Base-by-base conservation (phyloP, 1,140 invertebrate genomes). In the Sweltsa coloradensis region DNA sequence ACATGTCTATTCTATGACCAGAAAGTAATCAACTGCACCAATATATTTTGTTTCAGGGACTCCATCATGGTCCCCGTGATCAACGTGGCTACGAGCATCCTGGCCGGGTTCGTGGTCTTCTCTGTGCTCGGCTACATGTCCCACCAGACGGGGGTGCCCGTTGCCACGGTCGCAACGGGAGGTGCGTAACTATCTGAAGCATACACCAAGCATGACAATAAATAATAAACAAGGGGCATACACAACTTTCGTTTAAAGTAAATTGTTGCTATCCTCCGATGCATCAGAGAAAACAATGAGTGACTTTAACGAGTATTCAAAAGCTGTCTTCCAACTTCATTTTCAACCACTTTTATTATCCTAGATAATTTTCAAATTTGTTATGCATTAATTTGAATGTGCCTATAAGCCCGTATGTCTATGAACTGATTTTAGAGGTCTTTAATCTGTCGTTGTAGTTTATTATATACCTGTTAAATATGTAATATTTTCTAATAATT, bases 21-120 rank as follows among this genome's bases (percentile, higher is more conserved):
- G n/a, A n/a, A n/a, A n/a, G 1, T 36, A 1, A 36, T 36, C 34
- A 11, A 36, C 16, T 11, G 21, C 1, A 7, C 16, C 5, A 7
- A 5, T 5, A 19, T 34, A 26, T 9, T 31, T 34, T 7, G 29
- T 53, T 25, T 13, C 49, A 50, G 63, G 41, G 63, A 65, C 51
- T 57, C 58, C 3, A 34, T 65, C 11, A 53, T 63, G 23, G 61
- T 65, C 3, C 57, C 62, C 14, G 48, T 62, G n/a, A 51, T 59
- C 19, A 65, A 65, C 47, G 49, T 57, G 5, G 46, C 57, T 6
- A 65, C 63, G 23, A 58, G 57, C 24, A 61, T 70, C 37, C 63
- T 70, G 41, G 60, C 62, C 29, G 68, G 66, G 6, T 62, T 67
- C 44, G 62, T 69, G 9, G 61, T 69, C 6, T 69, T 68, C 44